These are phyloP conservation scores for Phymanthus crucifer DNA, from an alignment of 92 coral and sea anemone species.

Conservation along the genomic window DNA sequence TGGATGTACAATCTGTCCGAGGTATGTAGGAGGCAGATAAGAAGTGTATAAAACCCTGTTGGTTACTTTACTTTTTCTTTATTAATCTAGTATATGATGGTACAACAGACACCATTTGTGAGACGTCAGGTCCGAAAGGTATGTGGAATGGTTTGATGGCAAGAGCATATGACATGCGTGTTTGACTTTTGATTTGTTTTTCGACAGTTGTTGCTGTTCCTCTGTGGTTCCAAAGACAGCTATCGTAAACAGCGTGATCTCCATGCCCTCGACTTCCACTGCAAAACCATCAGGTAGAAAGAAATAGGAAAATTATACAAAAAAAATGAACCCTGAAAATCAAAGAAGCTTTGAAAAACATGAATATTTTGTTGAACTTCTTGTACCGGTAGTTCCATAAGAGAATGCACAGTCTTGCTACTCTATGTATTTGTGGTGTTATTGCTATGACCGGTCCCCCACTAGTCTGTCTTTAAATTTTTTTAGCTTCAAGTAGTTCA, in stretches of 20 bases:
- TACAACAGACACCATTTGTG: slow-evolving; percentile 97
- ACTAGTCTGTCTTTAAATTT: too few species aligned
- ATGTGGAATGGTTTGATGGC: neutral
- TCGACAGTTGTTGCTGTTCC: slow-evolving; percentile 74
- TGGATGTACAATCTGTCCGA: slow-evolving; percentile 92
- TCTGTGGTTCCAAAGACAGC: slow-evolving; percentile 95
- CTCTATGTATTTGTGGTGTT: too few species aligned
- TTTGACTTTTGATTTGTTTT: neutral
- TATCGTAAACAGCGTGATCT: slow-evolving; percentile 89
- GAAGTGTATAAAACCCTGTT: too few species aligned
- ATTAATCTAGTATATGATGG: slow-evolving; percentile 82
- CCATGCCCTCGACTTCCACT: slow-evolving; percentile 90
- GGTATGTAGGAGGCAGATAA: slow-evolving; percentile 46
- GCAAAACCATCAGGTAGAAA: slow-evolving; percentile 84
- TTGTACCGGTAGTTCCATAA: too few species aligned
- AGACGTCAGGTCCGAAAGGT: slow-evolving; percentile 97
- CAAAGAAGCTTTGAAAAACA: too few species aligned
- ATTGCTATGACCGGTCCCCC: too few species aligned
- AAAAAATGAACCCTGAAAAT: too few species aligned
- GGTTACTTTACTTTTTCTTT: slow-evolving; percentile 7
- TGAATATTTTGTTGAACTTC: too few species aligned
- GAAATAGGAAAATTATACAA: too few species aligned
- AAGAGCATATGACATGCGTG: neutral
- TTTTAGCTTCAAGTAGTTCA: too few species aligned
- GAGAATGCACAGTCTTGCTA: too few species aligned